Conservation (phyloP, 2,797 vertebrate species). For the Brotogeris chrysoptera region DNA sequence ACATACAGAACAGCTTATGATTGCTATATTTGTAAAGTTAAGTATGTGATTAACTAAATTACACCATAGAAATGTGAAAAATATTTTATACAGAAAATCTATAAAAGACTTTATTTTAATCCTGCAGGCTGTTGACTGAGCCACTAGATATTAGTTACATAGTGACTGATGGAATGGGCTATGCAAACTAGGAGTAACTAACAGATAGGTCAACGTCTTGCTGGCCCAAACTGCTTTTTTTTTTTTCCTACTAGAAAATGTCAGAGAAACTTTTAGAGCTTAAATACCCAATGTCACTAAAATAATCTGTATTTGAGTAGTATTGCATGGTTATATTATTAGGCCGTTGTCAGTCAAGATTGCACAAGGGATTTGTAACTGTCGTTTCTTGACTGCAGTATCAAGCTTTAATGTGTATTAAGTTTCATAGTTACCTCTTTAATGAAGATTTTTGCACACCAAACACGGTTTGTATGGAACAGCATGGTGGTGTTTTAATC, state of each 20-base stretch:
- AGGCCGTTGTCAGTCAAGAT: neutral
- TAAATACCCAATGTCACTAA: neutral
- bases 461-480: neutral
- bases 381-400: neutral
- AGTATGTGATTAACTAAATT: neutral
- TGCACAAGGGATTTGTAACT: neutral
- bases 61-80: neutral
- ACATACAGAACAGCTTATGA: neutral
- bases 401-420: neutral
- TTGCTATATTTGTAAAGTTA: neutral
- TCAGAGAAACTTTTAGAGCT: neutral
- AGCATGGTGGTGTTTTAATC: neutral
- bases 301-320: neutral
- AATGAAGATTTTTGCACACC: neutral
- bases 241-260: neutral
- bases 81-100: neutral
- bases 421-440: neutral
- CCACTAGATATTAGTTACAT: neutral
- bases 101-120: neutral
- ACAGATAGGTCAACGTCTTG: neutral
- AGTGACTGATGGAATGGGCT: neutral
- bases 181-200: neutral
- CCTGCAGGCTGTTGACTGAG: neutral
- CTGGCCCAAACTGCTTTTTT: neutral
- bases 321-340: rapidly evolving